Conservation (phyloP, 2,888 invertebrate genomes). For the Erpobdella octoculata region DNA sequence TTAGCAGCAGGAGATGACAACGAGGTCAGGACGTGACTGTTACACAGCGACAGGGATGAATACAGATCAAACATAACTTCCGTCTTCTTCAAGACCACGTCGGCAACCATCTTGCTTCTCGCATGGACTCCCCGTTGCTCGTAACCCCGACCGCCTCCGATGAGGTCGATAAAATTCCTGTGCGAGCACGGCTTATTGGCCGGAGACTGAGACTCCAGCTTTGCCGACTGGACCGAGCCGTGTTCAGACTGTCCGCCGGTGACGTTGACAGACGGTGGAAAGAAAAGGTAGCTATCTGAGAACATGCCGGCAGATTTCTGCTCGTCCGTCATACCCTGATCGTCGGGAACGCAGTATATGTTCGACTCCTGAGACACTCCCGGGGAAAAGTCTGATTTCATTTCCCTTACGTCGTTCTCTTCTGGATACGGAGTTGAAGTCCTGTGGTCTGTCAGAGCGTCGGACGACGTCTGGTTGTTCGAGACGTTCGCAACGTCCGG, state of each 20-base stretch:
- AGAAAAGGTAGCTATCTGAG: no score
- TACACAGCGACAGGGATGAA: not conserved
- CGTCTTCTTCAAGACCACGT: conserved; percentile 46
- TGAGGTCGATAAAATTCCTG: not conserved
- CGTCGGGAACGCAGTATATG: not conserved
- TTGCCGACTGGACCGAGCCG: not conserved
- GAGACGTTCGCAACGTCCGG: not conserved
- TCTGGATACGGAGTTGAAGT: not conserved
- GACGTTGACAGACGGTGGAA: no score
- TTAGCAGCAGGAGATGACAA: no score
- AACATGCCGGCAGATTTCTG: not conserved
- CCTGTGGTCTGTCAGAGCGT: not conserved
- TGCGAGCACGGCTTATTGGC: not conserved
- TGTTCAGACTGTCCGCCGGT: not conserved
- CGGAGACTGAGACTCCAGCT: not conserved
- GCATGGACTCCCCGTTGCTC: not conserved
- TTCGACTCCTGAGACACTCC: no score
- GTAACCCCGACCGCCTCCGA: not conserved
- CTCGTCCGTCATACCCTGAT: not conserved
- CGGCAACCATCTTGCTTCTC: conserved; percentile 38
- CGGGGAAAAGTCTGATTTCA: not conserved
- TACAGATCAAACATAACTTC: conserved; percentile 72
- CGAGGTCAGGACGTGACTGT: not conserved
- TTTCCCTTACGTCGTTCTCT: not conserved
- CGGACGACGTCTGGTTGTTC: not conserved